Base-by-base conservation (phyloP, 2,888 invertebrate genomes). In the Saturnia pavonia region DNA sequence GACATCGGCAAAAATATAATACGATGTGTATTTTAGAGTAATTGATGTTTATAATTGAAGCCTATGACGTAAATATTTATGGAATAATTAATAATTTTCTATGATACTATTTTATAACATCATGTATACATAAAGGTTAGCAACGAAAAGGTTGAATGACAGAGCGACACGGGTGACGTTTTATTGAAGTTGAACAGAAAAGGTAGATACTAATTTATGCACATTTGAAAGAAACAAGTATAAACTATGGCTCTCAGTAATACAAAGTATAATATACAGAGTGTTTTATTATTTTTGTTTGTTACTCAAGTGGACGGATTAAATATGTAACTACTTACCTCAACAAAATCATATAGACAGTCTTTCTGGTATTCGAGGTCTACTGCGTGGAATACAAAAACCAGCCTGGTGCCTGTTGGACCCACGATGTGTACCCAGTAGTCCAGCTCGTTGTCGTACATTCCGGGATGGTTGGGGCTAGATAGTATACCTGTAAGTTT, bases 301-400 rank as follows among this genome's bases (percentile, higher is more conserved):
- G 48, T 48, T 48, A 48, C 19, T 19, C 19, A 6, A 19, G 48
- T 19, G 48, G 0, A 6, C 3, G 1, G 16, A 48, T 48, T 19
- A 48, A 48, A 7, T 48, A 48, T 34, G 34, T 8, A 48, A n/a
- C n/a, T n/a, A n/a, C n/a, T n/a, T 76, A 97, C 94, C 88, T 96
- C 96, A 60, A 97, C 94, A 84, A 95, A 97, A 87, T 97, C 97
- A 85, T 97, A 97, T 2, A 97, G 94, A 80, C 97, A 97, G 82
- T 97, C 96, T 72, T 95, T 94, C 88, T 97, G 97, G 70, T 95
- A 92, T 87, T 97, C 97, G 72, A 97, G 87, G 84, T 97, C 97
- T 68, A 97, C 94, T 77, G 94, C 94, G 67, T 95, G 93, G 84
- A 97, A 96, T 78, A 96, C 95, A 71, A 97, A 92, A 7, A 97